Evolutionary conservation across 2,888 invertebrate species (phyloP).

Genomic region (Tholera decimalis): DNA sequence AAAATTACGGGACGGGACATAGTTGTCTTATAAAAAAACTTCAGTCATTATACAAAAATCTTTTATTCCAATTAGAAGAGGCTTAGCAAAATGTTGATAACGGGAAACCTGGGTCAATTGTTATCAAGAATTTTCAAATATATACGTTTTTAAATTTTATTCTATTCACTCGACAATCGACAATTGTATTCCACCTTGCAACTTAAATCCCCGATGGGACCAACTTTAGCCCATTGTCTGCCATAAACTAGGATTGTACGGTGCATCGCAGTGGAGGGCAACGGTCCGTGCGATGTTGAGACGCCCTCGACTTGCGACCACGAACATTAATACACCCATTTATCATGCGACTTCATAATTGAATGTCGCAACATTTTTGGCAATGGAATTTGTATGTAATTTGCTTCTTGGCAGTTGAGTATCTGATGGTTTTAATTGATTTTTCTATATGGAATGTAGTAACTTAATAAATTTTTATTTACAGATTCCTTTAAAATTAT

Average conservation of each 20-base stretch:
- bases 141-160: no score
- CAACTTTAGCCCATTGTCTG: constrained; percentile 46
- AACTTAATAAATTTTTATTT: background rate
- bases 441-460: background rate
- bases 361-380: constrained; percentile 59
- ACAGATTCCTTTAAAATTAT: background rate
- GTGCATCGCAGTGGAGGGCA: constrained; percentile 51
- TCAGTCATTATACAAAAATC: background rate
- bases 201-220: constrained; percentile 17
- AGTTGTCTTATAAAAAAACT: constrained; percentile 22
- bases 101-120: background rate
- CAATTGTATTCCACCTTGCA: constrained; percentile 1
- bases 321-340: constrained; percentile 59
- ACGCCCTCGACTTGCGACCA: constrained; percentile 56
- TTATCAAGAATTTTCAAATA: background rate
- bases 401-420: constrained; percentile 43
- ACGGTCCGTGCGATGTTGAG: constrained; percentile 59
- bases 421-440: constrained; percentile 19
- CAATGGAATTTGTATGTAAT: constrained; percentile 50
- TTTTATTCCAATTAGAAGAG: background rate
- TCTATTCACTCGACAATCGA: no score
- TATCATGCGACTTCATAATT: constrained; percentile 63
- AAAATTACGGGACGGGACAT: constrained; percentile 35
- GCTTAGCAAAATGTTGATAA: background rate
- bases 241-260: constrained; percentile 62